Evolutionary conservation across 2,113 vertebrate species (phyloP).

Genomic region (Glareola pratincola): DNA sequence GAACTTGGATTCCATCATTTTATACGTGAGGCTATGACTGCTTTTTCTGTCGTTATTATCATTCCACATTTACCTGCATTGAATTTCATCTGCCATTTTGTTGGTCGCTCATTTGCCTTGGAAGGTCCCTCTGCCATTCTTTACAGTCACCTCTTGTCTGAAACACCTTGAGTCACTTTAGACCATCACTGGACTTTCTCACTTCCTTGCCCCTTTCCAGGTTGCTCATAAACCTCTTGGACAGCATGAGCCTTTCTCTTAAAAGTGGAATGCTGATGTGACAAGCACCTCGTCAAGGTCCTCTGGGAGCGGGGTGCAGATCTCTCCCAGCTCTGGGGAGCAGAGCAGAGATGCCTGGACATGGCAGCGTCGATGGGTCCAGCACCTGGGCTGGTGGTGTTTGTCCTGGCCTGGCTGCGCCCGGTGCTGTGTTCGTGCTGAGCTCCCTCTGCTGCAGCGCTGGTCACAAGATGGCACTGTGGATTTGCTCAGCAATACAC

Average conservation of each 20-base stretch:
- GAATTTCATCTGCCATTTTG: background rate
- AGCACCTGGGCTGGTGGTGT: fast-evolving
- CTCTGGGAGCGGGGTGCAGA: background rate
- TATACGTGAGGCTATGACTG: fast-evolving
- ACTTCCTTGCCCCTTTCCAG: background rate
- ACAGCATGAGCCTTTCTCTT: background rate
- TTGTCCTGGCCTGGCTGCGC: too few relatives aligned
- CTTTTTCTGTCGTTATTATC: background rate
- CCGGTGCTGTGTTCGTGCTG: fast-evolving
- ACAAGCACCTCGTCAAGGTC: fast-evolving
- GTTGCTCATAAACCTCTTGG: background rate
- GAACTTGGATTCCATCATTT: background rate
- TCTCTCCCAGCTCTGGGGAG: background rate
- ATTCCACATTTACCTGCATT: background rate
- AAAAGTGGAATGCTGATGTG: background rate
- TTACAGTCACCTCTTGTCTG: background rate
- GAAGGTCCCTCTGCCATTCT: background rate
- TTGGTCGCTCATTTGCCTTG: fast-evolving
- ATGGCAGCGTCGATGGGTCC: background rate
- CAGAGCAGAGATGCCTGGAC: background rate
- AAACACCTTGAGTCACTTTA: background rate
- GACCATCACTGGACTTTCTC: background rate
- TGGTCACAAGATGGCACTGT: slow-evolving; percentile 42
- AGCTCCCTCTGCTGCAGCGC: background rate
- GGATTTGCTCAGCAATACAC: background rate